phyloP scores from a whole-genome alignment of 2,113 vertebrate species.

The Lutjanus erythropterus region DNA sequence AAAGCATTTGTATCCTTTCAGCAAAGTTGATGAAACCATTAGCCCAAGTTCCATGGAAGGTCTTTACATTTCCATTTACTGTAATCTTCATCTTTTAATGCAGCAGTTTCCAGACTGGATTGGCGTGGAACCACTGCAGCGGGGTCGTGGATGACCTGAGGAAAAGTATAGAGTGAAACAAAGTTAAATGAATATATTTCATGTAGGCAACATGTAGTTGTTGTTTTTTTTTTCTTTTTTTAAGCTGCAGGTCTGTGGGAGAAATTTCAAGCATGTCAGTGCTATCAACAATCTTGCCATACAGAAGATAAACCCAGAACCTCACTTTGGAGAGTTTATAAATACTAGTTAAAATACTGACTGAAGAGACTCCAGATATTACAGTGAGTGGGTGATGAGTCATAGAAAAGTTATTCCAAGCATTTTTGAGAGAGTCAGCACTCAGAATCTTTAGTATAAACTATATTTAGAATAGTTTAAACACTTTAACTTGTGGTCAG shows the following conservation, averaged over 20 bases:
- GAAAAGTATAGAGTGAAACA: too few species aligned
- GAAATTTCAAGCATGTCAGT: neutral
- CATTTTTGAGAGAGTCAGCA: neutral
- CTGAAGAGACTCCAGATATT: neutral
- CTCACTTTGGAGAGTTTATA: neutral
- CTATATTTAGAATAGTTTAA: too few species aligned
- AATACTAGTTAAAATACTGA: neutral
- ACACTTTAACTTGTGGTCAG: too few species aligned
- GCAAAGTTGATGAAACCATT: neutral
- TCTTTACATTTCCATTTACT: neutral
- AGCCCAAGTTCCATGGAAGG: neutral
- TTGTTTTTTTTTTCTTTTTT: too few species aligned
- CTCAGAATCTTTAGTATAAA: neutral
- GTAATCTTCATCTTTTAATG: too few species aligned
- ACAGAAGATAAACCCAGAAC: neutral
- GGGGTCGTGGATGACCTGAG: too few species aligned
- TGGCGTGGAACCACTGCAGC: too few species aligned
- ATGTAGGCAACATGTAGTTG: too few species aligned
- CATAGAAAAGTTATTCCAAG: neutral
- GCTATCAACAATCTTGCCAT: neutral
- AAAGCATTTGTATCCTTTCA: neutral
- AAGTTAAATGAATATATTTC: too few species aligned
- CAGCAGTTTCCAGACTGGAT: too few species aligned
- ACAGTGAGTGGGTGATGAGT: neutral
- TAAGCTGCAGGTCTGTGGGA: neutral